Evolutionary conservation across 2,113 vertebrate species (phyloP).

Genomic region (Cercocebus atys): DNA sequence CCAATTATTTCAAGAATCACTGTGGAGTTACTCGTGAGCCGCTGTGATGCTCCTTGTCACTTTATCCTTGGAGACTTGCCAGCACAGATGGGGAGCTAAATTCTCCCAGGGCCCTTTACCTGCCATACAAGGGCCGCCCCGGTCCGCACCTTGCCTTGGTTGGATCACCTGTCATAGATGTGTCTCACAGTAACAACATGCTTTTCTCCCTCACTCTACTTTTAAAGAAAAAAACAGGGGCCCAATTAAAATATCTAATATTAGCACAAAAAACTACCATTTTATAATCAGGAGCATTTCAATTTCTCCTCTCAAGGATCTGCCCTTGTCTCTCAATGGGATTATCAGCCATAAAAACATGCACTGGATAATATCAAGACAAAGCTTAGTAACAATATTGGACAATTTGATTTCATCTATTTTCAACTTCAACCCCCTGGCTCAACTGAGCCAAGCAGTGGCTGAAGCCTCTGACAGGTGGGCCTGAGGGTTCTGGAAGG

Average conservation of each 20-base stretch:
- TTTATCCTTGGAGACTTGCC: neutral
- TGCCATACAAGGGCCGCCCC: neutral
- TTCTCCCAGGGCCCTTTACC: neutral
- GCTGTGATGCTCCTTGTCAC: neutral
- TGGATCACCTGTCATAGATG: neutral
- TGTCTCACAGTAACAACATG: neutral
- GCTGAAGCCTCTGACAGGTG: neutral
- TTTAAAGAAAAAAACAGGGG: neutral
- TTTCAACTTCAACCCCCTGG: neutral
- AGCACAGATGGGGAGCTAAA: neutral
- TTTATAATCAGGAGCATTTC: neutral
- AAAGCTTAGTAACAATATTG: neutral
- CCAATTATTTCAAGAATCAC: slow-evolving; percentile 21
- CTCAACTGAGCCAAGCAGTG: neutral
- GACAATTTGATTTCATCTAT: neutral
- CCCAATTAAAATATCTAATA: neutral
- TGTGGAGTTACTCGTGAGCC: neutral
- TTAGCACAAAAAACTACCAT: neutral
- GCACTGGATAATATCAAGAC: neutral
- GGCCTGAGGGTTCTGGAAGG: too few relatives aligned
- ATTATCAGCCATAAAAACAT: neutral
- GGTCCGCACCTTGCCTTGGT: neutral
- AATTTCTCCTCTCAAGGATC: neutral
- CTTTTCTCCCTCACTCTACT: neutral
- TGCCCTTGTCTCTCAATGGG: neutral